These are phyloP conservation scores for Microcebus griseorufus DNA, from an alignment of 2,113 vertebrate genomes.

Conservation along the genomic window DNA sequence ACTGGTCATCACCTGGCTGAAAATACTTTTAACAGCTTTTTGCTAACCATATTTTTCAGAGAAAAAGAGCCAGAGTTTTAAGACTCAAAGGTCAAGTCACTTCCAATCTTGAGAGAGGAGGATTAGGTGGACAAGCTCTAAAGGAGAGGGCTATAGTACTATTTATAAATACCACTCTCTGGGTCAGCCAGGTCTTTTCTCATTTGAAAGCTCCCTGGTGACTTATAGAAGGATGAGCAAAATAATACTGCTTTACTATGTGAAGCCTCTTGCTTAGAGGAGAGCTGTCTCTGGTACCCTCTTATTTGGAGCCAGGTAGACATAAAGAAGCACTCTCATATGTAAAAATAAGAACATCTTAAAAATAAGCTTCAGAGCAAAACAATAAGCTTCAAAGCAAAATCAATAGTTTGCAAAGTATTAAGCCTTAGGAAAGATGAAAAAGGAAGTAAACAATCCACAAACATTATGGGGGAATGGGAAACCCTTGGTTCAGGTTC, in stretches of 20 bases:
- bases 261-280: not conserved
- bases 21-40: constrained; percentile 40
- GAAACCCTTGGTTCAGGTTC: not conserved
- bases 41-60: constrained; percentile 23
- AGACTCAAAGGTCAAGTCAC: constrained; percentile 80
- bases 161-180: constrained; percentile 82
- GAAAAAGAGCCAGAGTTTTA: constrained; percentile 68
- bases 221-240: constrained; percentile 54
- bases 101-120: constrained; percentile 77
- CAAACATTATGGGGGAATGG: not conserved
- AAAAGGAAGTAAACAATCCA: constrained; percentile 11
- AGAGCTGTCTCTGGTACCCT: not conserved
- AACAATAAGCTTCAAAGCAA: not conserved
- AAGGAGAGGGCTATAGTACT: constrained; percentile 72
- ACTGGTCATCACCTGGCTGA: not conserved
- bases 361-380: not conserved
- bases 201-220: constrained; percentile 77
- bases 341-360: not conserved
- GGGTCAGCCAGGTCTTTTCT: constrained; percentile 82
- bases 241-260: not conserved
- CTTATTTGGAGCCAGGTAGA: not conserved
- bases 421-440: not conserved
- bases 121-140: constrained; percentile 80
- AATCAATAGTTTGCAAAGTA: not conserved
- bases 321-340: not conserved